A percentile compares a stretch with the other conserved stretches of the same genome.
These are phyloP conservation scores for Zapus hudsonius DNA, from an alignment of 2,113 vertebrate species.

Conservation along the genomic window DNA sequence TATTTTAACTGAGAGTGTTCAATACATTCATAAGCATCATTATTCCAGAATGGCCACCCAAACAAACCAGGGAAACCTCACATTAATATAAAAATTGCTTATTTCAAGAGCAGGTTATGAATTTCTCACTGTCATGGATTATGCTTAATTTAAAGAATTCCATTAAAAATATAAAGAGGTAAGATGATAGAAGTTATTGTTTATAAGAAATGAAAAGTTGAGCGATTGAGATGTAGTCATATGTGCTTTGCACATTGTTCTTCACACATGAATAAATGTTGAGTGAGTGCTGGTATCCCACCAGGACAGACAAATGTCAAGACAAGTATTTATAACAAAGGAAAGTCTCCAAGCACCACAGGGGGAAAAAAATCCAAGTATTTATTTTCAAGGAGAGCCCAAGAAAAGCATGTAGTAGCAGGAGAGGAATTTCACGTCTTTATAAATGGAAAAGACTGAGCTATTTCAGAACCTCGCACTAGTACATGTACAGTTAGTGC, in stretches of 20 bases:
- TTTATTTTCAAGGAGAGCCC: not conserved
- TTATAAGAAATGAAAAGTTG: not conserved
- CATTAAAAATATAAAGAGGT: not conserved
- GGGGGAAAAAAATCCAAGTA: not conserved
- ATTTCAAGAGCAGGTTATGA: not conserved
- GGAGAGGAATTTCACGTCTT: not conserved
- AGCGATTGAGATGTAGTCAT: not conserved
- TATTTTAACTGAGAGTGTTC: not conserved
- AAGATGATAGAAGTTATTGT: not conserved
- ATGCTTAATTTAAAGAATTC: slow-evolving; percentile 19
- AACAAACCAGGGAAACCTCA: not conserved
- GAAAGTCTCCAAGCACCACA: not conserved
- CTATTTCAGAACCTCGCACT: not conserved
- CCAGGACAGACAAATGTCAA: not conserved
- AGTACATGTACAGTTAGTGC: not conserved
- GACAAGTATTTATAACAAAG: not conserved
- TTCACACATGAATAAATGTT: not conserved
- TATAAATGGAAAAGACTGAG: not conserved
- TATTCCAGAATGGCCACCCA: slow-evolving; percentile 4
- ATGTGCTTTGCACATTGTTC: not conserved
- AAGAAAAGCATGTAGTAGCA: not conserved
- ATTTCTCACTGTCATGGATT: not conserved
- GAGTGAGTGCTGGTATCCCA: not conserved
- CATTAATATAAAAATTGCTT: not conserved
- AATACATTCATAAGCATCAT: not conserved